Evolutionary conservation across 2,888 invertebrate species (phyloP), one percentile per base, ranked within the genome.

Genomic region (Chrysolina haemoptera): DNA sequence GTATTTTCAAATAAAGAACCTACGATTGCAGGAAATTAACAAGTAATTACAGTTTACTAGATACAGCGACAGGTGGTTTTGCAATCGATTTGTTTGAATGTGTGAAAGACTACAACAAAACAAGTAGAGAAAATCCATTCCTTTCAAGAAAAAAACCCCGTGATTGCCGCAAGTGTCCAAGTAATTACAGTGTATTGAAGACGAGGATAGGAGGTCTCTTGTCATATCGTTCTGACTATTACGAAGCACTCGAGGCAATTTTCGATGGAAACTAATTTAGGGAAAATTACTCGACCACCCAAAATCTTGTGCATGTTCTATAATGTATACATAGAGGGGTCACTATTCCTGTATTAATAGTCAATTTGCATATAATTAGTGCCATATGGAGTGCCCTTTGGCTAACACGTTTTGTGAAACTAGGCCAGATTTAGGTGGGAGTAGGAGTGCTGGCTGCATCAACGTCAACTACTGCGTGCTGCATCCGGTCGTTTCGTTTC

Each of bases 331-430:
- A 48, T 48, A 20, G 53, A 22, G 22, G 22, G 46, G 65, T 43
- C 48, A 43, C 65, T 22, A 20, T n/a, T 68, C 75, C 75, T 66
- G 41, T 64, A 75, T 78, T 80, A 79, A 80, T 79, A 79, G 67
- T 66, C 78, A 79, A 80, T 80, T 79, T 80, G 74, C 80, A 80
- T 80, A 74, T 77, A 80, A 80, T 80, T 79, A 80, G 76, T 76
- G 74, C 76, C 79, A 72, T 77, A 73, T 70, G 70, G 63, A 63
- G 35, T 59, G n/a, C 9, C 59, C 59, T 35, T 59, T 59, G 59
- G 59, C 27, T 27, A 35, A 10, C 59, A 59, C 59, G 59, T 59
- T 65, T 43, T 6, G 43, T 41, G 43, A 20, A 63, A 63, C 41
- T 41, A 63, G 20, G 43, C 12, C 43, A 35, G 35, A 12, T 22